Evolutionary conservation across 1,140 invertebrate species (phyloP), one percentile per base, ranked within the genome.

Genomic region (Aphelenchoides fujianensis): DNA sequence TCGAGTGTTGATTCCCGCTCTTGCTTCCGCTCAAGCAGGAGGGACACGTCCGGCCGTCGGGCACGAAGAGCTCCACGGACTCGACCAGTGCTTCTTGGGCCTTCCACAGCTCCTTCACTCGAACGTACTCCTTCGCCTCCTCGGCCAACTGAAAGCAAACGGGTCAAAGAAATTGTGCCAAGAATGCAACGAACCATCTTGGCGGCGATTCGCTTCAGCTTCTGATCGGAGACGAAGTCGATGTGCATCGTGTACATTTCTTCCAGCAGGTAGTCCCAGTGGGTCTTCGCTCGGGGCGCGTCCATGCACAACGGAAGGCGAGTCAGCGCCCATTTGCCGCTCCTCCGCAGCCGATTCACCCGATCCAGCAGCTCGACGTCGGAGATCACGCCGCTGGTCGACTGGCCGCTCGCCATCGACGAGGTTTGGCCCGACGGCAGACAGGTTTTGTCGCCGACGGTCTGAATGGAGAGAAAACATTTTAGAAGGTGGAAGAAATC

Each of bases 271-370:
- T 36, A 66, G 31, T 66, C 63, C 12, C 31, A 30, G 53, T 66
- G 63, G 23, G 36, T 37, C 53, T 66, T 66, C n/a, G 34, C 16
- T 30, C 63, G 31, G 0, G 63, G 63, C n/a, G 63, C 63, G 23
- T 66, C 63, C 63, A 66, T n/a, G 53, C 63, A 66, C 3, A 66
- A 66, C 31, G 63, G 63, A 1, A 66, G 34, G 12, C 63, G 63
- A 36, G 63, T 66, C 28, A 66, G 31, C 37, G 36, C 53, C 63
- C 63, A 66, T 35, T 66, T 66, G 1, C 63, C 63, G 37, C 53
- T 35, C 16, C 32, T 12, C 23, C 63, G 16, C 32, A 66, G 34
- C 19, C 5, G 5, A 32, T 59, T 59, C 34, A 59, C 19, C 5
- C 55, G 55, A 5, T 59, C 55, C 55, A 59, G 34, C 5, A 59